Percentiles rank a stretch among this genome's conserved stretches.
Evolutionary conservation across 2,797 vertebrate genomes (phyloP).

Genomic region (Squalus acanthias): DNA sequence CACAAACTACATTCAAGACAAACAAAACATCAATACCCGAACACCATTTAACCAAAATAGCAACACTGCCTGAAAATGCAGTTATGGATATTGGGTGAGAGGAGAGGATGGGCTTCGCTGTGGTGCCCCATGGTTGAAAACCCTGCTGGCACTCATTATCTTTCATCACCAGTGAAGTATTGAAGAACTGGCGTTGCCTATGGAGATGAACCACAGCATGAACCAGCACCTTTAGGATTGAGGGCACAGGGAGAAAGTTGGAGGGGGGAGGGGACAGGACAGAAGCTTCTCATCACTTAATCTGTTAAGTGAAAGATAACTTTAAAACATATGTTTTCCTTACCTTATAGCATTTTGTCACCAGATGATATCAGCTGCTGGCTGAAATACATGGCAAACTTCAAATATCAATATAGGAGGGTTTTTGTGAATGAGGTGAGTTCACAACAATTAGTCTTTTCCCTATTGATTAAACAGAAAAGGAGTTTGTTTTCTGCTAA

Average conservation of each 20-base stretch:
- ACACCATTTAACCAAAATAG: background rate
- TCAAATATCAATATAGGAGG: slow-evolving; percentile 26
- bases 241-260: background rate
- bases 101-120: background rate
- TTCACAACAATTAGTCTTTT: slow-evolving; percentile 6
- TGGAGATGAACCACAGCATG: background rate
- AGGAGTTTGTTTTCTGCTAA: background rate
- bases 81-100: background rate
- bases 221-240: slow-evolving; percentile 6
- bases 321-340: slow-evolving; percentile 11
- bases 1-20: background rate
- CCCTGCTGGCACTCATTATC: background rate
- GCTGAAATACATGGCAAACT: slow-evolving; percentile 36
- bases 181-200: background rate
- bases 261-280: background rate
- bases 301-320: background rate
- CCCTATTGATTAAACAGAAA: background rate
- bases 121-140: background rate
- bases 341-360: slow-evolving; percentile 24
- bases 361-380: slow-evolving; percentile 18
- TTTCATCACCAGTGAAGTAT: background rate
- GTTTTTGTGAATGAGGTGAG: slow-evolving; percentile 16
- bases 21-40: background rate
- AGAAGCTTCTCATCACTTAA: background rate
- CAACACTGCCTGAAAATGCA: background rate